phyloP scores from a whole-genome alignment of 2,113 vertebrate species.

The Machaerirhynchus nigripectus region DNA sequence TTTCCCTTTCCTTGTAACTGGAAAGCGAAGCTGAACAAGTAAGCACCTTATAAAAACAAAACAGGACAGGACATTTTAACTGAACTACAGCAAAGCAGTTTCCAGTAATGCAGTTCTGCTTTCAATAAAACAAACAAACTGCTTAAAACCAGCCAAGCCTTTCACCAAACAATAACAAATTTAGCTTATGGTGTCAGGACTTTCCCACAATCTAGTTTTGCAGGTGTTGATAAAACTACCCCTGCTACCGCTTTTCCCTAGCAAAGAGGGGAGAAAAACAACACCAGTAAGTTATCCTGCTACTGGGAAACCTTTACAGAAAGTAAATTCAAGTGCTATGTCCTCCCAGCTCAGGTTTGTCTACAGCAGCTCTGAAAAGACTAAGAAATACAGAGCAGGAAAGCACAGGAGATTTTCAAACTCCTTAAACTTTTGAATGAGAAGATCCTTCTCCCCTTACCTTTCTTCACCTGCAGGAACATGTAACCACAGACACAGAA shows the following conservation, averaged over 20 bases:
- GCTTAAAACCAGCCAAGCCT: constrained; percentile 69
- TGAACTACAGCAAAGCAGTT: constrained; percentile 78
- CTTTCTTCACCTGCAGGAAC: constrained; percentile 1
- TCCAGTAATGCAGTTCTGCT: constrained; percentile 71
- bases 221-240: constrained; percentile 68
- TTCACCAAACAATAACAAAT: constrained; percentile 81
- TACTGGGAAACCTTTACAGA: constrained; percentile 9
- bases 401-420: neutral
- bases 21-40: constrained; percentile 36
- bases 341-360: neutral
- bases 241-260: constrained; percentile 29
- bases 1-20: neutral
- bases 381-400: neutral
- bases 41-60: constrained; percentile 64
- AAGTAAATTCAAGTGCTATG: neutral
- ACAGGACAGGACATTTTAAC: constrained; percentile 74
- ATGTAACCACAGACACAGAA: neutral
- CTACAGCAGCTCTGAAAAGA: neutral
- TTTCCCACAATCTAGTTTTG: constrained; percentile 76
- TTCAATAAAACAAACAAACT: constrained; percentile 83
- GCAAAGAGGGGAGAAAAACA: constrained; percentile 1
- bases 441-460: neutral
- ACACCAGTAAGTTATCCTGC: neutral
- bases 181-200: constrained; percentile 66
- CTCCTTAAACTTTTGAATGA: neutral